Evolutionary conservation across 2,888 invertebrate species (phyloP).

Genomic region (Drepana falcataria): DNA sequence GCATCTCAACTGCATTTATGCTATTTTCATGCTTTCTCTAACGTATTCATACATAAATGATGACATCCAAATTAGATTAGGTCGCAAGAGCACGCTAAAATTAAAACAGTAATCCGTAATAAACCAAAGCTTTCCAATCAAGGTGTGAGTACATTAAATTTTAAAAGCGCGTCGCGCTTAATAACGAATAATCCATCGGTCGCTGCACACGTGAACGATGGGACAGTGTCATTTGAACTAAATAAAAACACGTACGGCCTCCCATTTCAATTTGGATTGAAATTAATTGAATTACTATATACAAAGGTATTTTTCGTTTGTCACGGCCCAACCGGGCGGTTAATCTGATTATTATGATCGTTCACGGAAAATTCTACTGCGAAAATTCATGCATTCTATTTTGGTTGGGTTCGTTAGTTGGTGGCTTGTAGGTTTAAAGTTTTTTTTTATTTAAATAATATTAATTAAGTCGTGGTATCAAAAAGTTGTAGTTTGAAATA

Average conservation of each 20-base stretch:
- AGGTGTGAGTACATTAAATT: constrained; percentile 1
- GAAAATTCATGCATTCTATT: constrained; percentile 8
- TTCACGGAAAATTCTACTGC: constrained; percentile 20
- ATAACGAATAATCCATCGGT: constrained; percentile 27
- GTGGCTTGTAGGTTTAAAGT: not conserved
- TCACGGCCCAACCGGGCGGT: constrained; percentile 32
- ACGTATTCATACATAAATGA: too few relatives aligned
- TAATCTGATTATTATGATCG: constrained; percentile 61
- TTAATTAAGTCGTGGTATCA: too few relatives aligned
- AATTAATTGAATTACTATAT: constrained; percentile 59
- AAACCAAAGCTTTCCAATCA: not conserved
- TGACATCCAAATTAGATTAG: not conserved
- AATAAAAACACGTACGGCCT: constrained; percentile 40
- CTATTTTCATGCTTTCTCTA: too few relatives aligned
- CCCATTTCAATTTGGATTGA: constrained; percentile 45
- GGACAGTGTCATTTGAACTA: constrained; percentile 22
- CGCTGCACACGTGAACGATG: constrained; percentile 4
- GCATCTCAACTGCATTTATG: too few relatives aligned
- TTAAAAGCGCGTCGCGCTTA: constrained; percentile 25
- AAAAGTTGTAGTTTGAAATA: too few relatives aligned
- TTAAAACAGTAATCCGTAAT: not conserved
- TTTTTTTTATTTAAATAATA: not conserved
- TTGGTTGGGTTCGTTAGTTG: not conserved
- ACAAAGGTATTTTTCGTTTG: constrained; percentile 54
- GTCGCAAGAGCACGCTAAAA: not conserved